These are phyloP conservation scores for Chloropsis hardwickii DNA, from an alignment of 2,113 vertebrate species.

Conservation along the genomic window DNA sequence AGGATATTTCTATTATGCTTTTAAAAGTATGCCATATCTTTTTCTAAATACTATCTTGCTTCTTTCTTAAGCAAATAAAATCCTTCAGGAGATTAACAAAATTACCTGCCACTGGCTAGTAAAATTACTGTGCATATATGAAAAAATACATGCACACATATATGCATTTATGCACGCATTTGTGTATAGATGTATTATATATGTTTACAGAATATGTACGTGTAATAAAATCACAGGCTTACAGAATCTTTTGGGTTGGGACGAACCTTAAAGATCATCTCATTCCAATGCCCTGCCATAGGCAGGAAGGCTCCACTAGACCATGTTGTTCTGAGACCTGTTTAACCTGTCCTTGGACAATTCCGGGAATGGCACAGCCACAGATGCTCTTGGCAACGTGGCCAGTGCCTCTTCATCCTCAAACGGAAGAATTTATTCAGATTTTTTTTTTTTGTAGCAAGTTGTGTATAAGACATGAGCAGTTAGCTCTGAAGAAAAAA, in stretches of 20 bases:
- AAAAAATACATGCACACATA: not conserved
- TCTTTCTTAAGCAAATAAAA: not conserved
- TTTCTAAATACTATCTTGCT: not conserved
- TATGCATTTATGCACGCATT: not conserved
- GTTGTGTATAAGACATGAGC: not conserved
- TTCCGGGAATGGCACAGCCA: not conserved
- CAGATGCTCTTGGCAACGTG: not conserved
- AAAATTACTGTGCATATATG: not conserved
- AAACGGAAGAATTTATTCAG: not conserved
- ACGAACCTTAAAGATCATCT: not conserved
- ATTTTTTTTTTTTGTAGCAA: not conserved
- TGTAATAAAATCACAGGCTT: not conserved
- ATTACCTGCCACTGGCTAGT: not conserved
- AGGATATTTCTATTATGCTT: not conserved
- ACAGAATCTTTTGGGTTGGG: not conserved
- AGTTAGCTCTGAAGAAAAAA: not conserved
- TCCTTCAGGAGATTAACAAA: not conserved
- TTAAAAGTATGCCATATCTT: not conserved
- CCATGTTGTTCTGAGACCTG: not conserved
- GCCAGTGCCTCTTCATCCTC: not conserved
- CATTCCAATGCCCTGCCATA: rapidly evolving
- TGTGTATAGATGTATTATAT: not conserved
- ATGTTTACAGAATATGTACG: not conserved
- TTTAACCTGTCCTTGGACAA: not conserved
- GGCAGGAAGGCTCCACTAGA: not conserved